These are phyloP conservation scores for Drosophila leonis DNA, from an alignment of 2,888 invertebrate species.

Conservation along the genomic window DNA sequence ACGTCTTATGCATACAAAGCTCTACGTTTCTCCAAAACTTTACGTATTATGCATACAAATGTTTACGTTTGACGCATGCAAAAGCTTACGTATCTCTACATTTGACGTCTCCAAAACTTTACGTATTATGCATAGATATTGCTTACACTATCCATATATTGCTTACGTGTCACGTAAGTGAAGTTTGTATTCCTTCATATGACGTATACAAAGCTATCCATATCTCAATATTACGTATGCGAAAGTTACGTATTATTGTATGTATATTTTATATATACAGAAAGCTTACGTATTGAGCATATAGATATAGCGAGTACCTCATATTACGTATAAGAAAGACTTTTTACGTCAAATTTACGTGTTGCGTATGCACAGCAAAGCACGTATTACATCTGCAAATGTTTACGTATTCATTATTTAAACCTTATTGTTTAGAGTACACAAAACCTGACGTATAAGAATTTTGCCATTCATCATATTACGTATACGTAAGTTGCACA, in stretches of 20 bases:
- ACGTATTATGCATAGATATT: not conserved
- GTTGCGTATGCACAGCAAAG: no score
- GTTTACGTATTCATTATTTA: no score
- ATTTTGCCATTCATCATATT: no score
- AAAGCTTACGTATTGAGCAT: not conserved
- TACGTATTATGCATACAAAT: not conserved
- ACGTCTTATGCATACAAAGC: no score
- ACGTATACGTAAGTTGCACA: no score
- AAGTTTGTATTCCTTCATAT: not conserved
- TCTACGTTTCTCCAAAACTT: not conserved
- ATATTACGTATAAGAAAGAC: not conserved
- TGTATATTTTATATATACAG: not conserved
- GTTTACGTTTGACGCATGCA: not conserved
- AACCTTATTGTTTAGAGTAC: no score
- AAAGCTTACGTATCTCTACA: no score
- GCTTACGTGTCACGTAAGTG: not conserved
- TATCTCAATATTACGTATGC: not conserved
- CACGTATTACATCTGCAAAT: no score
- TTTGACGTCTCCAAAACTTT: not conserved
- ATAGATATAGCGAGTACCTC: not conserved
- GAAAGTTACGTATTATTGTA: not conserved
- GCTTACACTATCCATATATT: not conserved
- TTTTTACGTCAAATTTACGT: no score
- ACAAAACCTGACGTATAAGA: no score
- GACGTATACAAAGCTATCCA: not conserved